Evolutionary conservation across 2,113 vertebrate species (phyloP), one percentile per base, ranked within the genome.

Genomic region (Barbus barbus): DNA sequence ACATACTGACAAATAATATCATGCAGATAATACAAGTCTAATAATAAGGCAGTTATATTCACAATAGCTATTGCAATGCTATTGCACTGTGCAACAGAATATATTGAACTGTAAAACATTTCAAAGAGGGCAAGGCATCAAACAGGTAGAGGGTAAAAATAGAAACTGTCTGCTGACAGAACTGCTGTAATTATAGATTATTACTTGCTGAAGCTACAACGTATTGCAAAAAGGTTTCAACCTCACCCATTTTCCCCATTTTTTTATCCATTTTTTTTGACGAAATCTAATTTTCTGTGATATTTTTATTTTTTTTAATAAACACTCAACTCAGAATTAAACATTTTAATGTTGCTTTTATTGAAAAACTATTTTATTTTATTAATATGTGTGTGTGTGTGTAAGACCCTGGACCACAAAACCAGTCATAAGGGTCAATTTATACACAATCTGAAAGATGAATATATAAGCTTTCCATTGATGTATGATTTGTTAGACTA

Each of bases 1-100:
- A 8, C 75, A 9, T 36, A 61, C 77, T 63, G 36, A 78, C 4
- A 65, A 67, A 80, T 28, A 63, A 67, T 44, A 80, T 22, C 24
- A 31, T 26, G 9, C 58, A 46, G 3, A 38, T 75, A 12, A 75
- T 77, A 14, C 0, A 41, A 41, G 1, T 41, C 22, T 26, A 78
- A 41, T 9, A 60, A 60, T 16, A 44, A 58, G 31, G 20, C 14
- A 58, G 26, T 33, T n/a, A 28, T 58, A 38, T 1, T 6, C 28
- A 22, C 53, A 58, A 38, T 36, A 58, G 13, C 51, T 44, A 44
- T 22, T 71, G 20, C 67, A 76, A 28, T 31, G 44, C 20, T 56
- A 38, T 5, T 77, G 16, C 24, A 74, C 13, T 38, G 12, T 61
- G 22, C 56, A 44, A 38, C 16, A 22, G 26, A 33, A 36, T 69